Base-by-base conservation (phyloP, 2,797 vertebrate genomes). In the Hydrophis major region DNA sequence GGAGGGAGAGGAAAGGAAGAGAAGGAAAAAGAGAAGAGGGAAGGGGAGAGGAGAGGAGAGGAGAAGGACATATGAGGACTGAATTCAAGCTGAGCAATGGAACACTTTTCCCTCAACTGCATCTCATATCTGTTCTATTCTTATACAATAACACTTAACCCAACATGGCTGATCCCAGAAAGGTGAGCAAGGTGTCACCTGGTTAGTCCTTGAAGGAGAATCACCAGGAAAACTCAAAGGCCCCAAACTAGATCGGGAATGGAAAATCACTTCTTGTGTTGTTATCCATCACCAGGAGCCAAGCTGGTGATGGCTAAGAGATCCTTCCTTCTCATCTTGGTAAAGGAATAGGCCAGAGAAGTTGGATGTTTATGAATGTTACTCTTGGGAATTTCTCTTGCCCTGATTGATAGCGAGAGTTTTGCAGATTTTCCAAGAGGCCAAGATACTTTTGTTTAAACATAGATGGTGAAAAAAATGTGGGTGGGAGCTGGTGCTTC, bases 1-100 rank as follows among this genome's bases (percentile, higher is more conserved):
- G 13, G 28, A 66, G 63, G 4, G 1, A 1, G 13, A 4, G 5
- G 28, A 66, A 28, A 16, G 2, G 1, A 0, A 12, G 2, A 18
- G 2, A 1, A 22, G 3, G 4, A 4, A 6, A 18, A 59, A 8
- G 20, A 25, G 2, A 5, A 8, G 59, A 60, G 2, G 6, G 59
- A 27, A 66, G 4, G 14, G 5, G 63, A 42, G 42, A 6, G 14
- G n/a, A 18, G n/a, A 20, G 37, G 37, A 16, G 12, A 16, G 14
- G n/a, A 18, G n/a, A 20, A 32, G 32, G 50, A 10, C 50, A 53
- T 53, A 53, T 53, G 7, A 53, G 50, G 10, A 53, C 50, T 53
- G 50, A 42, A 78, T 78, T 42, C 18, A 78, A 22, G 18, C 32
- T 78, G 18, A 78, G 32, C 6, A 37, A 78, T 1, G 32, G 32